These are phyloP conservation scores for Phaethon lepturus DNA, from an alignment of 2,113 vertebrate species.

Conservation along the genomic window DNA sequence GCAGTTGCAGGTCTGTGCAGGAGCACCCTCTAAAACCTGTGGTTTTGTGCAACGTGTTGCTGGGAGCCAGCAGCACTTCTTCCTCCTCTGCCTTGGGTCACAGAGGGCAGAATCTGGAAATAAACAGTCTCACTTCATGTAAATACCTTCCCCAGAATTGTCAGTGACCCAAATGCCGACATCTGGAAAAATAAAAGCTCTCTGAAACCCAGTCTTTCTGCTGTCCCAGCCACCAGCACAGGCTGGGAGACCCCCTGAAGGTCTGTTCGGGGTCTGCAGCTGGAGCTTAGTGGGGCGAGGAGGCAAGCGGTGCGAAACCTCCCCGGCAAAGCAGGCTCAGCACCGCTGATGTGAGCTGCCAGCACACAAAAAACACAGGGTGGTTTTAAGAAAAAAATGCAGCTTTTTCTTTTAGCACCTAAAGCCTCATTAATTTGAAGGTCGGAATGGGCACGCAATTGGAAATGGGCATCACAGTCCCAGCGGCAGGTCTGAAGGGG, in stretches of 20 bases:
- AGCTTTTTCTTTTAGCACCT: not conserved
- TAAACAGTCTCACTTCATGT: not conserved
- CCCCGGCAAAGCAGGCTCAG: not conserved
- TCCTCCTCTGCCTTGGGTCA: not conserved
- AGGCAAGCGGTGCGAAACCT: fast-evolving
- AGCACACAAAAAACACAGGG: not conserved
- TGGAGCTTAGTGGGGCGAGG: not conserved
- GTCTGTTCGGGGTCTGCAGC: not conserved
- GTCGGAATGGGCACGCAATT: not conserved
- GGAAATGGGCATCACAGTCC: not conserved
- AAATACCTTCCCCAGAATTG: not conserved
- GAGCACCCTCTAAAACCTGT: not conserved
- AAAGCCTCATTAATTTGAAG: not conserved
- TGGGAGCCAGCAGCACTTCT: not conserved
- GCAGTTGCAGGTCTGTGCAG: not conserved
- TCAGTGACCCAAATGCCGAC: not conserved
- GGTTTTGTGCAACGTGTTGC: not conserved
- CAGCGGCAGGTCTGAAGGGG: not conserved
- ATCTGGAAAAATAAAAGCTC: not conserved
- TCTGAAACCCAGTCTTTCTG: too few relatives aligned
- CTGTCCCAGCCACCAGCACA: not conserved
- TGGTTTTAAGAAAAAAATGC: not conserved
- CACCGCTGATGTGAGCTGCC: not conserved
- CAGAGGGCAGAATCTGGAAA: not conserved
- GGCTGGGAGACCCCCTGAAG: not conserved